Conservation (phyloP, 2,797 vertebrate genomes). For the Ptychobarbus kaznakovi region DNA sequence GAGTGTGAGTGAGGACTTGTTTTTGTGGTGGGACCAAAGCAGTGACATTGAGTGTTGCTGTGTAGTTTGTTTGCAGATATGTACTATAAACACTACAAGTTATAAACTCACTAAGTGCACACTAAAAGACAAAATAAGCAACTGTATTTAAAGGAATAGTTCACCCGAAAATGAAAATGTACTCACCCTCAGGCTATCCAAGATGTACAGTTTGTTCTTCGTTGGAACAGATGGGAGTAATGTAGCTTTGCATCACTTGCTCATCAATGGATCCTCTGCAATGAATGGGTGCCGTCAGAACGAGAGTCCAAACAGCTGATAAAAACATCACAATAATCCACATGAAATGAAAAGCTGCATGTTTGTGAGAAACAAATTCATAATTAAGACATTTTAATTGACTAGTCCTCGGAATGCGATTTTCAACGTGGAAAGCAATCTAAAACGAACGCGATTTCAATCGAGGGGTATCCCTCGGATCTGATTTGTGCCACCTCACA, state of each 20-base stretch:
- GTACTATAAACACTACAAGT: background rate
- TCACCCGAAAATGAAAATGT: background rate
- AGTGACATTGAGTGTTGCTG: background rate
- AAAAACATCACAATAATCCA: background rate
- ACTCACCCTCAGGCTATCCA: background rate
- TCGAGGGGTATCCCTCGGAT: no score
- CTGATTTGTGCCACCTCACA: no score
- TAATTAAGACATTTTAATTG: background rate
- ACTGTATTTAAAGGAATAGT: background rate
- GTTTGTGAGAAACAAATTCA: background rate
- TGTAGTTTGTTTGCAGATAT: background rate
- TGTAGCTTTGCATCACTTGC: background rate
- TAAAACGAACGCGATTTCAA: no score
- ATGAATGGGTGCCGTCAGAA: background rate
- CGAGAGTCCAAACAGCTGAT: background rate
- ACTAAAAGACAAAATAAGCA: background rate
- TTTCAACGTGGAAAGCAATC: no score
- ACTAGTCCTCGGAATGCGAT: no score
- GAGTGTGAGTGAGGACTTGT: background rate
- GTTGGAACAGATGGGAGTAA: background rate
- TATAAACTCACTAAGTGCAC: background rate
- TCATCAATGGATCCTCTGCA: background rate
- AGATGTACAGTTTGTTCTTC: background rate
- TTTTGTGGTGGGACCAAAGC: background rate
- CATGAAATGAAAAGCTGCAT: background rate